Conservation (phyloP, 2,797 vertebrate genomes). For the Premnoplex brunnescens region DNA sequence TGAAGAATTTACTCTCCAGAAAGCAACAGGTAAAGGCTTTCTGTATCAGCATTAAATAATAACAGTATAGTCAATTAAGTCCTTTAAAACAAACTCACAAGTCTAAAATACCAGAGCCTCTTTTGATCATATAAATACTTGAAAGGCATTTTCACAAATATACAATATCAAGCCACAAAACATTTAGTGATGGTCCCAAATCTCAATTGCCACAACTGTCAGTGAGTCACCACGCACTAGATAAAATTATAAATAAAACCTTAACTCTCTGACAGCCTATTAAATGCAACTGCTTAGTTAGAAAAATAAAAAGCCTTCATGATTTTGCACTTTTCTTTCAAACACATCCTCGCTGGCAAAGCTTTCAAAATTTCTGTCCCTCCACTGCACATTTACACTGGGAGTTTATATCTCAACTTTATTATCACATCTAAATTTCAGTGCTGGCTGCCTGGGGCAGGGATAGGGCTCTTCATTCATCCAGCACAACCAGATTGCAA, state of each 20-base stretch:
- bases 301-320: neutral
- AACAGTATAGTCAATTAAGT: neutral
- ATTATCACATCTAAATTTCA: neutral
- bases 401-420: accelerated
- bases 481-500: neutral
- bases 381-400: neutral
- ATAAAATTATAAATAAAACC: neutral
- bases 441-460: neutral
- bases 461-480: neutral
- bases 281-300: neutral
- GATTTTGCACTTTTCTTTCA: neutral
- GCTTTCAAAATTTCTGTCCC: neutral
- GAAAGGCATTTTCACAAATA: neutral
- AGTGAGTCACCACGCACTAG: neutral
- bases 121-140: neutral
- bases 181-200: neutral
- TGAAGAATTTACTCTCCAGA: neutral
- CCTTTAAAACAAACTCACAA: neutral
- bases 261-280: neutral
- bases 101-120: neutral
- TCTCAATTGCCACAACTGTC: neutral
- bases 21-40: neutral
- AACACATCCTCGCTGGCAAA: neutral
- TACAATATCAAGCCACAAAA: neutral
- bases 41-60: accelerated